Conservation (phyloP, 1,140 invertebrate genomes). For the Drosophila kikkawai region DNA sequence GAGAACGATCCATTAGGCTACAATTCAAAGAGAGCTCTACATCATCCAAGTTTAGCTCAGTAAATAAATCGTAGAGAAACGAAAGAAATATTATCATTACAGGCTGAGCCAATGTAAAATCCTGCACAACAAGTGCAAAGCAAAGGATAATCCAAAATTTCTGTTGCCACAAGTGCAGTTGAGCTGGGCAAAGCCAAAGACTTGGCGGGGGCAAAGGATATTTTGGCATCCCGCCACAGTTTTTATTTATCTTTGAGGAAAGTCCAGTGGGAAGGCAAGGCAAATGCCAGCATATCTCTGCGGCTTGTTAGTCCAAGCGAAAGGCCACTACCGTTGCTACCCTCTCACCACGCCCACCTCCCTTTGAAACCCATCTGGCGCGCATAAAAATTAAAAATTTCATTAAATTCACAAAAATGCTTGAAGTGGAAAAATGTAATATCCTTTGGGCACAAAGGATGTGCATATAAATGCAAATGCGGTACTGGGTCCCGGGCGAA, state of each 20-base stretch:
- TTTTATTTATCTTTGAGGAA: conserved; percentile 46
- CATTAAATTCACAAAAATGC: conserved; percentile 83
- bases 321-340: conserved; percentile 2
- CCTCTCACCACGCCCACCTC: neutral
- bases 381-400: conserved; percentile 83
- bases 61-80: neutral
- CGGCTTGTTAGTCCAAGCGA: conserved; percentile 50
- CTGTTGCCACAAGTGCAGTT: conserved; percentile 4
- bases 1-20: neutral
- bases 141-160: conserved; percentile 33
- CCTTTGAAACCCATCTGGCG: conserved; percentile 21
- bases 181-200: conserved; percentile 1
- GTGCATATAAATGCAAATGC: conserved; percentile 83
- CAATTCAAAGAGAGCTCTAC: neutral
- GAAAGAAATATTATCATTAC: conserved; percentile 8
- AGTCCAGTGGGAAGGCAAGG: conserved; percentile 36
- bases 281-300: conserved; percentile 51
- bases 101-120: conserved; percentile 11
- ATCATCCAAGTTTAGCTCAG: neutral
- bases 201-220: neutral
- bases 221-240: conserved; percentile 13
- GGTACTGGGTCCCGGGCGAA: conserved; percentile 33
- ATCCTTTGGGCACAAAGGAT: conserved; percentile 83
- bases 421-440: conserved; percentile 83
- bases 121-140: conserved; percentile 20